A percentile compares a stretch with the other conserved stretches of the same genome.
Evolutionary conservation across 2,113 vertebrate species (phyloP).

Genomic region (Peucedramus taeniatus): DNA sequence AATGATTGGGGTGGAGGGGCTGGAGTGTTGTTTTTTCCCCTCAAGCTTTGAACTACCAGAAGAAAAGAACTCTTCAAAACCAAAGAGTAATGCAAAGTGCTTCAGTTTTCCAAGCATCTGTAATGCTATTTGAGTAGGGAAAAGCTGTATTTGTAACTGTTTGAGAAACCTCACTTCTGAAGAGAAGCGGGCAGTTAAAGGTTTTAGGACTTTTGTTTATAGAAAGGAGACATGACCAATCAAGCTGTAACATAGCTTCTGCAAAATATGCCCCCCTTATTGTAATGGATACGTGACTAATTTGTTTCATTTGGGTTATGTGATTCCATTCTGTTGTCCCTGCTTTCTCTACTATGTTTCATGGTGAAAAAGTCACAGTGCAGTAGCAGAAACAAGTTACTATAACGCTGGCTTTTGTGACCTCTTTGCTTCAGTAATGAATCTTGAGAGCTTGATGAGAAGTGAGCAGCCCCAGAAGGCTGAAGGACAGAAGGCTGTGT

Average conservation of each 20-base stretch:
- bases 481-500: not conserved
- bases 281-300: not conserved
- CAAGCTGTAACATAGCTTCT: not conserved
- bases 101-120: not conserved
- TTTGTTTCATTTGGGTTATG: not conserved
- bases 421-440: not conserved
- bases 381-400: not conserved
- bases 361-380: not conserved
- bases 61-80: not conserved
- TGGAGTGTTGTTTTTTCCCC: not conserved
- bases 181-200: not conserved
- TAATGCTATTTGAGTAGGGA: not conserved
- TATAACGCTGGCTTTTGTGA: not conserved
- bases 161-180: not conserved
- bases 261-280: not conserved
- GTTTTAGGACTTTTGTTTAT: not conserved
- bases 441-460: not conserved
- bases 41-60: not conserved
- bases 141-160: not conserved
- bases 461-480: not conserved
- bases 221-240: not conserved
- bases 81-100: not conserved
- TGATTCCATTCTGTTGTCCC: not conserved
- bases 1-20: accelerated
- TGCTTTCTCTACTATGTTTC: not conserved